Conservation (phyloP, 1,140 invertebrate species). For the Heliconius eleuchia region DNA sequence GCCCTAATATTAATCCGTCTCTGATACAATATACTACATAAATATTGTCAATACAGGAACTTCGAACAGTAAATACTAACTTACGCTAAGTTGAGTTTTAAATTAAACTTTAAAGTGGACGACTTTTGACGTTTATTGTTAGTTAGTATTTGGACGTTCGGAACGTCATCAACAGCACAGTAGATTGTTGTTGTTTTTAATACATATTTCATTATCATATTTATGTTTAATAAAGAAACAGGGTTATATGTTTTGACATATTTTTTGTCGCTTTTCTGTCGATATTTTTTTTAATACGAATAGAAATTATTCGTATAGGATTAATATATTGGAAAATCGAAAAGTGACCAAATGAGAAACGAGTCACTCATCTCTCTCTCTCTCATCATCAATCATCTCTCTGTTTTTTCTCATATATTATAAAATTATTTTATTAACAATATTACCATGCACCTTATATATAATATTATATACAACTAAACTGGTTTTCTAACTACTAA, state of each 20-base stretch:
- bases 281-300: too few relatives aligned
- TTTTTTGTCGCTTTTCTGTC: too few relatives aligned
- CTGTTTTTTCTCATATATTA: neutral
- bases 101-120: slow-evolving; percentile 15
- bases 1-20: slow-evolving; percentile 3
- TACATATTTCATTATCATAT: too few relatives aligned
- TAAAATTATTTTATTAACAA: neutral
- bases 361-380: neutral
- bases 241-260: too few relatives aligned
- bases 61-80: slow-evolving; percentile 48
- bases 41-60: slow-evolving; percentile 73
- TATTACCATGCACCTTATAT: slow-evolving; percentile 7
- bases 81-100: slow-evolving; percentile 26
- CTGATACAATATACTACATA: slow-evolving; percentile 36
- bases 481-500: slow-evolving; percentile 16
- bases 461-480: neutral
- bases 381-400: neutral
- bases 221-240: too few relatives aligned
- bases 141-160: neutral
- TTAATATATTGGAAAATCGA: neutral
- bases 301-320: too few relatives aligned
- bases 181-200: too few relatives aligned
- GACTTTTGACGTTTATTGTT: slow-evolving; percentile 6
- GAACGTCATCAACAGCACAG: neutral
- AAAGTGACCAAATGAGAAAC: neutral